A percentile compares a stretch with the other conserved stretches of the same genome.
Evolutionary conservation across 64 coral and sea anemone genomes (phyloP).

Genomic region (Hydrozoanthus tunicans): DNA sequence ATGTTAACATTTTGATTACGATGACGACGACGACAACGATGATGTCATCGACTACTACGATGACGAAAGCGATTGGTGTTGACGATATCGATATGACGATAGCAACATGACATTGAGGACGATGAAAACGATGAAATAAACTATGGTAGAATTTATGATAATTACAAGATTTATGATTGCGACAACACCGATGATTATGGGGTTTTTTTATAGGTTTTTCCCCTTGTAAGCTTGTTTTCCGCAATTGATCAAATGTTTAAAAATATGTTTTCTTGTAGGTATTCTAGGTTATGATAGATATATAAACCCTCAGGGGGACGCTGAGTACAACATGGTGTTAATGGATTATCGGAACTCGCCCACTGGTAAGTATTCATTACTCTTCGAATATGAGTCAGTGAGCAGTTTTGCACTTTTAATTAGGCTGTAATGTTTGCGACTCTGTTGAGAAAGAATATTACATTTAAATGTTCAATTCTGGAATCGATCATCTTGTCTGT

Average conservation of each 20-base stretch:
- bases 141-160: neutral
- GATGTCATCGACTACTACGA: neutral
- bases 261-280: constrained; percentile 33
- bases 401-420: no score
- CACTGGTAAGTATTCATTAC: constrained; percentile 28
- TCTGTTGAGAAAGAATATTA: neutral
- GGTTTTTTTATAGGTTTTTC: neutral
- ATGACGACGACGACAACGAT: neutral
- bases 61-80: neutral
- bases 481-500: no score
- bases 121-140: neutral
- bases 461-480: no score
- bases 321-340: constrained; percentile 67
- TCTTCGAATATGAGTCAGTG: neutral
- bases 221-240: constrained; percentile 23
- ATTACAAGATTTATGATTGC: no score
- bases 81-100: neutral
- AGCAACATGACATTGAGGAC: neutral
- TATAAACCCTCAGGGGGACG: constrained; percentile 72
- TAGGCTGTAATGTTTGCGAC: no score
- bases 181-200: no score
- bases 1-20: neutral
- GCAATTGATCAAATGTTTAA: neutral
- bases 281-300: constrained; percentile 75
- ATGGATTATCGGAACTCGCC: constrained; percentile 66